Conservation (phyloP, 1,140 invertebrate species). For the Frieseomelitta varia region DNA sequence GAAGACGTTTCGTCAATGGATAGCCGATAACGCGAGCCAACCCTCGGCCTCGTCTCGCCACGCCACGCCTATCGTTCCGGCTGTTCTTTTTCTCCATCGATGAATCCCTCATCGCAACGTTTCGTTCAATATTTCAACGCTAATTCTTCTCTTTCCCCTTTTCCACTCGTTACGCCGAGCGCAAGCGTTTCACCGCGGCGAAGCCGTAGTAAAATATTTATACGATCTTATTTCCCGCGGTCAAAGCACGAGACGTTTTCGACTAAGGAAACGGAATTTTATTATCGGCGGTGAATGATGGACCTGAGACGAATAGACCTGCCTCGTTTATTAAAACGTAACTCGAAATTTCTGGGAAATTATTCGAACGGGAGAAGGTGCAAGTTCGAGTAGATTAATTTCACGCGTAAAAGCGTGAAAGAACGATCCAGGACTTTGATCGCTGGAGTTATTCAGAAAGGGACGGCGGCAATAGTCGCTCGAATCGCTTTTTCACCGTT, state of each 20-base stretch:
- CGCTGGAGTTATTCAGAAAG: not conserved
- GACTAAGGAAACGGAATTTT: not conserved
- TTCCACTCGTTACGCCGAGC: not conserved
- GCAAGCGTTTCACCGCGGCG: not conserved
- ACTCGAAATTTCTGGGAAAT: not conserved
- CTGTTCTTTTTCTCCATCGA: not conserved
- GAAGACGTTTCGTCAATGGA: conserved; percentile 37
- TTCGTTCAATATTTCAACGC: not conserved
- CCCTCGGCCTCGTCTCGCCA: not conserved
- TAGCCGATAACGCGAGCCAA: conserved; percentile 31
- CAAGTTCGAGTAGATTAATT: not conserved
- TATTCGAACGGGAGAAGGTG: too few species aligned
- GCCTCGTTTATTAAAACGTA: not conserved
- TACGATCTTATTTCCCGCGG: not conserved
- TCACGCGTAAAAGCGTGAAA: not conserved
- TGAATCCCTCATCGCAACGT: not conserved
- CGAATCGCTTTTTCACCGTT: not conserved
- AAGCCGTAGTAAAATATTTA: not conserved
- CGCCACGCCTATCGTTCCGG: not conserved
- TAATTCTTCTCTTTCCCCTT: not conserved
- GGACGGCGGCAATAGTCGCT: not conserved
- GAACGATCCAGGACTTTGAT: not conserved
- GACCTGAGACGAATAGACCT: not conserved
- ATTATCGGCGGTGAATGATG: not conserved
- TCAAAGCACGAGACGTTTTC: not conserved